Conservation (phyloP, 2,888 invertebrate species). For the Leptinotarsa haldemani region DNA sequence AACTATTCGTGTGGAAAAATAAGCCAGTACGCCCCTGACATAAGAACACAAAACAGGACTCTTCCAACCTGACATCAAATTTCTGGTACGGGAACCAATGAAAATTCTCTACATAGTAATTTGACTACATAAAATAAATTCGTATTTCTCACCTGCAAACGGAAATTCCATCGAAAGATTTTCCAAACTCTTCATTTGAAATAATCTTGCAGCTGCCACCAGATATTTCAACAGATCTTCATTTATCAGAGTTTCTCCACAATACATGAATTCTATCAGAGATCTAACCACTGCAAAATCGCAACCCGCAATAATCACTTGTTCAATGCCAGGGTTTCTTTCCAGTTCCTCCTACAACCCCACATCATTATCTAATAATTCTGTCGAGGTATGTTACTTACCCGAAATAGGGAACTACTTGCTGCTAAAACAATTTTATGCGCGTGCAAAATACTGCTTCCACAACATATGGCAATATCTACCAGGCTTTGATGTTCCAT, state of each 20-base stretch:
- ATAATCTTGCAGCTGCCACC: slow-evolving; percentile 77
- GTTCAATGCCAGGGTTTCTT: slow-evolving; percentile 70
- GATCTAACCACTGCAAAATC: slow-evolving; percentile 78
- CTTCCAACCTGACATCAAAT: too few species aligned
- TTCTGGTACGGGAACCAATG: too few species aligned
- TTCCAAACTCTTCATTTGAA: slow-evolving; percentile 74
- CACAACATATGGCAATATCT: slow-evolving; percentile 81
- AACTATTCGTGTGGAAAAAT: too few species aligned
- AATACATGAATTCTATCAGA: slow-evolving; percentile 82
- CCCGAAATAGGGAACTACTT: slow-evolving; percentile 79
- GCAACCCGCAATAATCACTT: slow-evolving; percentile 75
- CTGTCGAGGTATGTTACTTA: slow-evolving; percentile 59
- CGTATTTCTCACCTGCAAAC: slow-evolving; percentile 41
- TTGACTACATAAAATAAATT: not conserved
- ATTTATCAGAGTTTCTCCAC: slow-evolving; percentile 78
- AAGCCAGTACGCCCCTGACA: too few species aligned
- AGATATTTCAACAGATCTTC: slow-evolving; percentile 77
- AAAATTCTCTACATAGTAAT: too few species aligned
- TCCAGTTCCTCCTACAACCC: slow-evolving; percentile 69
- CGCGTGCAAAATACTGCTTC: slow-evolving; percentile 79
- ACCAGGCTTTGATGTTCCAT: slow-evolving; percentile 80
- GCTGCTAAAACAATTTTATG: slow-evolving; percentile 81
- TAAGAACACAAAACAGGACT: too few species aligned
- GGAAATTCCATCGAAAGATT: slow-evolving; percentile 68
- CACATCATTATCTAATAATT: not conserved